These are phyloP conservation scores for Thaumatotibia leucotreta DNA, from an alignment of 1,140 invertebrate genomes.

Conservation along the genomic window DNA sequence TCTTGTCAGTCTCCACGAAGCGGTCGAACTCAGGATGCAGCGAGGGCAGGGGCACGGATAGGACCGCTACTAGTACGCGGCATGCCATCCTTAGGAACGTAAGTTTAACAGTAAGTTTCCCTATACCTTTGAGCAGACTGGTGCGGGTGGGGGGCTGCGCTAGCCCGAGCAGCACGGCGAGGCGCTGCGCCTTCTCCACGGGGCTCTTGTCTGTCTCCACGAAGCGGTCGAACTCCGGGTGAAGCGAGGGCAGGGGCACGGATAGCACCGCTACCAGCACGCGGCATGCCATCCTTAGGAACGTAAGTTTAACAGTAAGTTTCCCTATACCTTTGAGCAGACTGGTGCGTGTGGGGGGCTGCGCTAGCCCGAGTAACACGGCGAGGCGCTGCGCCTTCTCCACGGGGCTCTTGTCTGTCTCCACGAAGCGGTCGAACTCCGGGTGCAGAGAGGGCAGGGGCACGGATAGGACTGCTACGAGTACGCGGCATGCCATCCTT, in stretches of 20 bases:
- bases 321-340: constrained; percentile 92
- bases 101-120: too few relatives aligned
- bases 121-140: constrained; percentile 90
- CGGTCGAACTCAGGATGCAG: too few relatives aligned
- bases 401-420: constrained; percentile 96
- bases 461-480: constrained; percentile 95
- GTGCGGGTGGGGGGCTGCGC: constrained; percentile 93
- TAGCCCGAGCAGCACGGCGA: constrained; percentile 92
- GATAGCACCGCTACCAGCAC: constrained; percentile 95
- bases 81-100: too few relatives aligned
- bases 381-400: constrained; percentile 96
- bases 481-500: constrained; percentile 94
- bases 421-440: constrained; percentile 97
- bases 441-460: constrained; percentile 96
- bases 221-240: constrained; percentile 97
- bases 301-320: too few relatives aligned
- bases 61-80: too few relatives aligned
- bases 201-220: constrained; percentile 98
- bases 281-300: constrained; percentile 90
- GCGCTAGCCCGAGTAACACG: constrained; percentile 89
- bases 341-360: constrained; percentile 92
- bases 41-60: too few relatives aligned
- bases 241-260: constrained; percentile 94
- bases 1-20: too few relatives aligned
- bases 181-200: constrained; percentile 93